Evolutionary conservation across 1,140 invertebrate genomes (phyloP), one percentile per base, ranked within the genome.

Genomic region (Drosophila pectinifera): DNA sequence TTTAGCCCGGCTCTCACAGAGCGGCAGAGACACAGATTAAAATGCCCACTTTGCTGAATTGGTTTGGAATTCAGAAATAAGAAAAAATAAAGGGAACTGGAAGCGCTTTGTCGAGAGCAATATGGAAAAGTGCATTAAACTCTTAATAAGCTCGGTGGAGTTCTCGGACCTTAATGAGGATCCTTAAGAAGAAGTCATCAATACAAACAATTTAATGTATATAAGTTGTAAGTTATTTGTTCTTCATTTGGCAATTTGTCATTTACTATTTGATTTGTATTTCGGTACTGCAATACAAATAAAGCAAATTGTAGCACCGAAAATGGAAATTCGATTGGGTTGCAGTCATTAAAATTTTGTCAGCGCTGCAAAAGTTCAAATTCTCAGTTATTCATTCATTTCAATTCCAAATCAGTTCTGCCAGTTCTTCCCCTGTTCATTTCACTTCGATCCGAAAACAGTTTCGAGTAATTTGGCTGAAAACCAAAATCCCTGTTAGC

Each of bases 311-410:
- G 41, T 48, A 45, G 16, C 11, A 42, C 13, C 28, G 39, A n/a
- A 80, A 70, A 61, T 70, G 49, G 26, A 56, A 38, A 73, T 62
- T 73, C 48, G 48, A 53, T 73, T 67, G 56, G 41, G 5, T 45
- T 63, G 49, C 45, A n/a, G 80, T 83, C 76, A 89, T 83, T 84
- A 78, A 58, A 73, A 89, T 84, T 83, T 74, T 80, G 84, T 69
- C 54, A 80, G 54, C 68, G 10, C 55, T 31, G 69, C 84, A 83
- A 72, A 86, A 86, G 49, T 55, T 68, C 46, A 81, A 62, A 65
- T 67, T 65, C 49, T 49, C 45, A 64, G 64, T 72, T 75, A 13
- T 53, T 78, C 68, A 62, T 78, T 86, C 75, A 79, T 79, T 86
- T 88, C 67, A 79, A 86, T 86, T 86, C 62, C 48, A 74, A 85